Evolutionary conservation across 1,140 invertebrate genomes (phyloP).

Genomic region (Bombus ignitus): DNA sequence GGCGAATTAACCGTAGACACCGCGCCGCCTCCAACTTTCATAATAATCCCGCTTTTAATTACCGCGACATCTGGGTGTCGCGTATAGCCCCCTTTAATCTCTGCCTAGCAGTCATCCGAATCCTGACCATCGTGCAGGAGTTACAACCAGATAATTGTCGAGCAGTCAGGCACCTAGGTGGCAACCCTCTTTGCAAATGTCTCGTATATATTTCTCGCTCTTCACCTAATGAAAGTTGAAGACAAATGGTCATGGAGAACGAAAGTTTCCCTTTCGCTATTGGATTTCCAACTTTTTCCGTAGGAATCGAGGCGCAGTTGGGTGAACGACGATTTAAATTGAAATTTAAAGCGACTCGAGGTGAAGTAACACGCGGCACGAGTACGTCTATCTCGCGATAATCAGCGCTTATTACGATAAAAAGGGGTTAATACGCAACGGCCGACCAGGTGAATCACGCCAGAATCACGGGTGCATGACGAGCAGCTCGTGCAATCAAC

Average conservation of each 20-base stretch:
- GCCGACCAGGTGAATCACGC: slow-evolving; percentile 82
- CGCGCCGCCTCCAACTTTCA: slow-evolving; percentile 74
- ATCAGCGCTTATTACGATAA: slow-evolving; percentile 68
- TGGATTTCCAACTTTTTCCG: neutral
- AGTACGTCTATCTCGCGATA: slow-evolving; percentile 68
- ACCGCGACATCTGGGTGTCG: slow-evolving; percentile 81
- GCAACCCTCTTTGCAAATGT: slow-evolving; percentile 42
- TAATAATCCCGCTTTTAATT: slow-evolving; percentile 82
- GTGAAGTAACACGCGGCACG: slow-evolving; percentile 46
- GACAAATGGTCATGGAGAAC: slow-evolving; percentile 1
- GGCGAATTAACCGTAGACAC: slow-evolving; percentile 54
- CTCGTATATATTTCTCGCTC: slow-evolving; percentile 39
- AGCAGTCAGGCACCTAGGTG: slow-evolving; percentile 55
- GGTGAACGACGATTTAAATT: neutral
- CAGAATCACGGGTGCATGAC: slow-evolving; percentile 79
- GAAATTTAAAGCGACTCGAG: slow-evolving; percentile 45
- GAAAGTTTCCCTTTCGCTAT: neutral
- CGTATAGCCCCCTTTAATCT: slow-evolving; percentile 73
- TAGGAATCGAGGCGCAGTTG: neutral
- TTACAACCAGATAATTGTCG: slow-evolving; percentile 79
- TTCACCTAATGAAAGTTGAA: slow-evolving; percentile 45
- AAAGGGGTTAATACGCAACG: slow-evolving; percentile 78
- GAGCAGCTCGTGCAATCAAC: slow-evolving; percentile 69
- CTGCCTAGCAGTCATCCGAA: slow-evolving; percentile 61
- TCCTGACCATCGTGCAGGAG: slow-evolving; percentile 75